phyloP scores from a whole-genome alignment of 1,140 invertebrate species.

The Ceratina japonica region DNA sequence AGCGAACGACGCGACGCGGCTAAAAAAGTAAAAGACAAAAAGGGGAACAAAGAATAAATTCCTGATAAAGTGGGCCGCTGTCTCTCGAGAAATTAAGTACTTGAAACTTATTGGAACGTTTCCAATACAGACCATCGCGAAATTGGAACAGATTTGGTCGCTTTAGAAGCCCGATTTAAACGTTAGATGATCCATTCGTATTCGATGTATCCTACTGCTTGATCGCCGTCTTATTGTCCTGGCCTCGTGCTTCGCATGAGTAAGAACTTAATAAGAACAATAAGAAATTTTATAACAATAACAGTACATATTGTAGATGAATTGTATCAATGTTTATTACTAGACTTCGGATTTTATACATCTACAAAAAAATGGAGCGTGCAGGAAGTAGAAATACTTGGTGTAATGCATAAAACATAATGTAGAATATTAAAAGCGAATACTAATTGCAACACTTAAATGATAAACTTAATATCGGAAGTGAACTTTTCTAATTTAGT shows the following conservation, averaged over 20 bases:
- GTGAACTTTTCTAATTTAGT: no score
- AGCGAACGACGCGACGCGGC: background rate
- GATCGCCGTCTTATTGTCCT: slow-evolving; percentile 2
- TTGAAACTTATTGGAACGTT: slow-evolving; percentile 38
- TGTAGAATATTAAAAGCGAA: no score
- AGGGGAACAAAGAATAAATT: slow-evolving; percentile 36
- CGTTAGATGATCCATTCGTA: slow-evolving; percentile 39
- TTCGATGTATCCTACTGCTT: background rate
- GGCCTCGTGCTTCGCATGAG: background rate
- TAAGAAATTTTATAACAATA: background rate
- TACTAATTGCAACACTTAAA: no score
- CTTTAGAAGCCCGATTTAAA: slow-evolving; percentile 19
- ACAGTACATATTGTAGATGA: background rate
- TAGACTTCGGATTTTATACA: no score
- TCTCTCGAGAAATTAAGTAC: slow-evolving; percentile 17
- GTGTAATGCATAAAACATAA: no score
- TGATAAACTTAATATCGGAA: no score
- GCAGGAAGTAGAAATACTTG: no score
- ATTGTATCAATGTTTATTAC: background rate
- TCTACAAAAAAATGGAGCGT: no score
- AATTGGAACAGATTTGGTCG: slow-evolving; percentile 40
- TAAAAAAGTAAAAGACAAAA: background rate
- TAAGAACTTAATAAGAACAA: background rate
- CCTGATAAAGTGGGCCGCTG: slow-evolving; percentile 29
- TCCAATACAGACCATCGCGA: slow-evolving; percentile 36